Evolutionary conservation across 2,888 invertebrate genomes (phyloP), one percentile per base, ranked within the genome.

Genomic region (Drosophila melanosoma): DNA sequence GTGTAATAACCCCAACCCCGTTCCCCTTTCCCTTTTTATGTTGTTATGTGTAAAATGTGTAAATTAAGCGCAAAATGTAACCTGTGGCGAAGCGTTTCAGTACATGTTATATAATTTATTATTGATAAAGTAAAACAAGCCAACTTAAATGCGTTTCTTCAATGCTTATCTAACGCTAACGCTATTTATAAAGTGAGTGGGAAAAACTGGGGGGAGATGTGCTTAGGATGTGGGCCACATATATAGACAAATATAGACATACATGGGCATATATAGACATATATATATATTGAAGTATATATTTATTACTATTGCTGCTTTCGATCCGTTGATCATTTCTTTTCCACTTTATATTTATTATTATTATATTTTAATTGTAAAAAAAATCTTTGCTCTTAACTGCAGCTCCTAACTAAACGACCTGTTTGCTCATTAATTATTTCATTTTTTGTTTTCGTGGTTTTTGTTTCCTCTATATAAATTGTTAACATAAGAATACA

Each of bases 81-180:
- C 70, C 73, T 67, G 67, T 56, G 59, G 70, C 74, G 59, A 72
- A 69, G 68, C 75, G 71, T 72, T 87, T 89, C 87, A 85, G 87
- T 85, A 87, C 87, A 84, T 89, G 87, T 89, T 88, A 87, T 85
- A 85, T 85, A 85, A 89, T 89, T 89, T 85, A 85, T 85, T 85
- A 89, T 84, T 84, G 82, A 85, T 89, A 81, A 85, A 84, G 82
- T 89, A 85, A 89, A 85, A 85, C 87, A 85, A 85, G 85, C 89
- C 89, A 85, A 89, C 87, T 83, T 89, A 87, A 85, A 89, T 89
- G 85, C 89, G 74, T 79, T 82, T 74, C 69, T 48, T 83, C 69
- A 63, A 74, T 87, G 72, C 81, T 76, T 87, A 73, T 61, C 71
- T 80, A 76, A 65, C 48, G 63, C 62, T 76, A 72, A 53, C 53